These are phyloP conservation scores for Stylophora pistillata DNA, from an alignment of 64 coral and sea anemone genomes.

Conservation along the genomic window DNA sequence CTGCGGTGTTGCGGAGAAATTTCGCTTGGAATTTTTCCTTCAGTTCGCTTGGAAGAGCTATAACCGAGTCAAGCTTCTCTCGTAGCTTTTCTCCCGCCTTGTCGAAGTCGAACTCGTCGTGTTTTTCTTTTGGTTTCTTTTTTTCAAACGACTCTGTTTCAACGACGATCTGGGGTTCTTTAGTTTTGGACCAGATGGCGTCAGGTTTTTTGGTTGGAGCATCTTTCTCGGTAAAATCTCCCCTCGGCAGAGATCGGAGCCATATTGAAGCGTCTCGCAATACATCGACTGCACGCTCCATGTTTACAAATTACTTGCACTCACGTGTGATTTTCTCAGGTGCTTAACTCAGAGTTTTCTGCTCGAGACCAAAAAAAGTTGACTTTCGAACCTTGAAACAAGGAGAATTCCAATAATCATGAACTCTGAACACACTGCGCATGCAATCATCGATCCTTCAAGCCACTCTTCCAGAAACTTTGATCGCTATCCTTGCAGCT, in stretches of 20 bases:
- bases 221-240: not conserved
- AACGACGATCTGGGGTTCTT: slow-evolving; percentile 31
- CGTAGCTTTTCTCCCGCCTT: slow-evolving; percentile 66
- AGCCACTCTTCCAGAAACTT: not conserved
- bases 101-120: slow-evolving; percentile 8
- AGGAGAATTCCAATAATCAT: not conserved
- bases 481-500: not conserved
- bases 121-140: slow-evolving; percentile 1
- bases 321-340: not conserved
- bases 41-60: slow-evolving; percentile 57
- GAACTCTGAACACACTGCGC: not conserved
- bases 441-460: not conserved
- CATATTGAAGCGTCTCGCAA: slow-evolving; percentile 13
- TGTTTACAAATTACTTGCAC: not conserved
- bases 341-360: too few species aligned
- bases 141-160: slow-evolving; percentile 29
- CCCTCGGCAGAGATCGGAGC: not conserved
- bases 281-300: slow-evolving; percentile 33
- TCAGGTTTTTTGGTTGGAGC: slow-evolving; percentile 4
- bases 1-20: slow-evolving; percentile 57
- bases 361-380: not conserved
- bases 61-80: slow-evolving; percentile 68
- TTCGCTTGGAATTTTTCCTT: slow-evolving; percentile 90
- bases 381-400: not conserved
- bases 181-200: slow-evolving; percentile 27